Conservation (phyloP, 2,113 vertebrate species). For the Baryphthengus martii region DNA sequence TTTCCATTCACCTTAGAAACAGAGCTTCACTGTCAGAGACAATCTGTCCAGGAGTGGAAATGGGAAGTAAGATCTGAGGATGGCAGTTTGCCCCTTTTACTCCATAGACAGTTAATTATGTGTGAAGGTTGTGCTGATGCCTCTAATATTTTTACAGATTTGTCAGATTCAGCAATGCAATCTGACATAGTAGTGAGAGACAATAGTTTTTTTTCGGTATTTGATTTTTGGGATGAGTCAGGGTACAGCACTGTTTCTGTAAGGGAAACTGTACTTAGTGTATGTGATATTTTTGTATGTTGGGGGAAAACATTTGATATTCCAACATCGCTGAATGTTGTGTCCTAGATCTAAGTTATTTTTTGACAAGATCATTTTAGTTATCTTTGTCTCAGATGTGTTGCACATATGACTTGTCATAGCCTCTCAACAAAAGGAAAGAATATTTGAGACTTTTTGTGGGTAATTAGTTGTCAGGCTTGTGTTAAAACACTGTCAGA, state of each 20-base stretch:
- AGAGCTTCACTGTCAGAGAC: background rate
- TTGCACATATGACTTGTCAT: background rate
- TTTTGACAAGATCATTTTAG: background rate
- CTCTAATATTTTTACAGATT: background rate
- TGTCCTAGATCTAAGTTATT: background rate
- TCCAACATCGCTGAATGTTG: background rate
- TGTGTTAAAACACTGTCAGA: background rate
- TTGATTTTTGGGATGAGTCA: background rate
- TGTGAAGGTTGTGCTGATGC: background rate
- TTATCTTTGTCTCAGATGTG: background rate
- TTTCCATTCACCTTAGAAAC: background rate
- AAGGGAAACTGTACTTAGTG: background rate
- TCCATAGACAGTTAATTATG: background rate
- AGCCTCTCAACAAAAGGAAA: background rate
- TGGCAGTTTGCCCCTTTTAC: background rate
- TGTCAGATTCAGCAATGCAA: background rate
- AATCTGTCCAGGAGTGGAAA: background rate
- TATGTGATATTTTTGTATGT: background rate
- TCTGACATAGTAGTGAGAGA: background rate
- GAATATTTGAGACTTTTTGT: background rate
- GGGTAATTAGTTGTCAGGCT: background rate
- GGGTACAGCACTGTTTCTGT: background rate
- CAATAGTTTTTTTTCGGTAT: background rate
- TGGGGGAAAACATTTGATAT: background rate
- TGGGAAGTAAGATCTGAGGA: background rate